Conservation (phyloP, 2,888 invertebrate genomes). For the Drosophila percnosoma region DNA sequence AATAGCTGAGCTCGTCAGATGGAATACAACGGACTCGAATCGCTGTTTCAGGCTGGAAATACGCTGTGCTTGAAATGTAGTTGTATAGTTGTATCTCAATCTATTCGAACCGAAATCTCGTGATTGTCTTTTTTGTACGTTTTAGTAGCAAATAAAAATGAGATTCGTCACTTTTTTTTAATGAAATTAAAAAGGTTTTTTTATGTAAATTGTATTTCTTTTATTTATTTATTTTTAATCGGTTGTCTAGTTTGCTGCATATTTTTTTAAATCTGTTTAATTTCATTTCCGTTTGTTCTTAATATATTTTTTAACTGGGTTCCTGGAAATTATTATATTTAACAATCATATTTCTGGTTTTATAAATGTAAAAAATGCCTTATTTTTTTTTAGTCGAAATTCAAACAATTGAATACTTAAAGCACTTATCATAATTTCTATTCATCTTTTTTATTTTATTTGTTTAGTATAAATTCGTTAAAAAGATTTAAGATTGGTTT, state of each 20-base stretch:
- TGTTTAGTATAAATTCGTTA: conserved; percentile 73
- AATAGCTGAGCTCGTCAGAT: conserved; percentile 82
- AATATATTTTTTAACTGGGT: conserved; percentile 53
- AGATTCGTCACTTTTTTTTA: conserved; percentile 23
- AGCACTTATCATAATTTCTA: conserved; percentile 65
- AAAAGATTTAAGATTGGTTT: conserved; percentile 69
- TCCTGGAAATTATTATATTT: conserved; percentile 53
- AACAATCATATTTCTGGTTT: conserved; percentile 68
- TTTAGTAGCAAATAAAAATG: conserved; percentile 71
- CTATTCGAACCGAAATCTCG: conserved; percentile 17
- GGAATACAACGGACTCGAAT: conserved; percentile 83
- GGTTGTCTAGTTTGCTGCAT: conserved; percentile 57
- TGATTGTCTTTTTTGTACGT: conserved; percentile 59
- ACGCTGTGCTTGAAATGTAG: conserved; percentile 71
- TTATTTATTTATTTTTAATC: conserved; percentile 56
- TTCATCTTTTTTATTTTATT: conserved; percentile 35
- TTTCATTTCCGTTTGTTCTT: conserved; percentile 22
- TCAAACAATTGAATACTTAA: conserved; percentile 76
- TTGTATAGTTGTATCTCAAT: background rate
- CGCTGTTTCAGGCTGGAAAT: conserved; percentile 83
- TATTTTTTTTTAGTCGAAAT: conserved; percentile 55
- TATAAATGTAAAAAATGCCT: conserved; percentile 77
- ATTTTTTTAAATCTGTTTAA: conserved; percentile 32
- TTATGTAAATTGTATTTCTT: conserved; percentile 38
- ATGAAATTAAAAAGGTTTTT: conserved; percentile 9